phyloP scores from a whole-genome alignment of 2,113 vertebrate genomes.

The Struthio camelus region DNA sequence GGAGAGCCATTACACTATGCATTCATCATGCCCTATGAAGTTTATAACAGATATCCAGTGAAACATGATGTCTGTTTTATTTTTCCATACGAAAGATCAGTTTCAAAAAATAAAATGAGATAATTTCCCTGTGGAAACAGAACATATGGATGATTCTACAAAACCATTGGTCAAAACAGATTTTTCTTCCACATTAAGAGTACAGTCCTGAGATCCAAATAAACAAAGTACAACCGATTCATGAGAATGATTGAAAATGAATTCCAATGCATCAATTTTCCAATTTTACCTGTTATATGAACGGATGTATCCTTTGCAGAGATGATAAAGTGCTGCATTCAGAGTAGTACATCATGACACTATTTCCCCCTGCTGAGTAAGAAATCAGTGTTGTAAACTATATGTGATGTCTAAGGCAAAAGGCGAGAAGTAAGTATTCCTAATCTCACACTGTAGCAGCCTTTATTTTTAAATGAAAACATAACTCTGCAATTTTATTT shows the following conservation, averaged over 20 bases:
- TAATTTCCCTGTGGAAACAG: neutral
- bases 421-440: neutral
- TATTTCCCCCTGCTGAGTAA: neutral
- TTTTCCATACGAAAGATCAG: neutral
- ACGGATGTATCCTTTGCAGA: neutral
- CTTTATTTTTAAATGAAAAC: neutral
- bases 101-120: neutral
- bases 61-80: neutral
- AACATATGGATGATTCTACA: neutral
- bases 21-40: neutral
- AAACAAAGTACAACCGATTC: neutral
- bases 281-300: neutral
- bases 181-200: fast-evolving
- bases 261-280: neutral
- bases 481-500: neutral
- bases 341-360: neutral
- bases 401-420: neutral
- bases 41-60: neutral
- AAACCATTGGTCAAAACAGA: neutral
- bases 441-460: neutral
- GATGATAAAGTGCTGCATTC: neutral
- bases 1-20: neutral
- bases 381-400: neutral
- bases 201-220: neutral
- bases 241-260: neutral